Percentiles rank a stretch among this genome's conserved stretches.
Conservation (phyloP, 1,140 invertebrate species). For the Spodoptera frugiperda region DNA sequence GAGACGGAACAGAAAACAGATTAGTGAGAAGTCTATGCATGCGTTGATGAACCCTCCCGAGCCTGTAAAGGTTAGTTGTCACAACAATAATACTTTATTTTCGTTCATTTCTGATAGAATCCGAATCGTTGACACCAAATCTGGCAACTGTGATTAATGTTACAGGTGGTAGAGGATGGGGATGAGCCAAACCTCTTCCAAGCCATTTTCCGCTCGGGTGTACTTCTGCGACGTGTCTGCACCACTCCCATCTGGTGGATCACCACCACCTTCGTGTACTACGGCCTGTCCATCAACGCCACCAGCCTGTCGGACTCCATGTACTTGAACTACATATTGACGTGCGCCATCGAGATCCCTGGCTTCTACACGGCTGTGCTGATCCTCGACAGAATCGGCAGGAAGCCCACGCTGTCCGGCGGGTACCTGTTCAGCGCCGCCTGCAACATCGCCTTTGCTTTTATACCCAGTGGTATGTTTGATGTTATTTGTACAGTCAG, state of each 20-base stretch:
- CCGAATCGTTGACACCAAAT: neutral
- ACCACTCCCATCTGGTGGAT: slow-evolving; percentile 91
- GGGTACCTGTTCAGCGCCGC: slow-evolving; percentile 88
- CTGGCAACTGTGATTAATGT: neutral
- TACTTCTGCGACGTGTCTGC: slow-evolving; percentile 88
- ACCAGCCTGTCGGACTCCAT: slow-evolving; percentile 90
- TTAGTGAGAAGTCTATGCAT: slow-evolving; percentile 87
- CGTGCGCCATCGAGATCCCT: slow-evolving; percentile 90
- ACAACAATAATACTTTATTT: too few species aligned
- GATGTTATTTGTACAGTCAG: neutral
- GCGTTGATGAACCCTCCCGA: slow-evolving; percentile 63
- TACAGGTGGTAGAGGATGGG: neutral
- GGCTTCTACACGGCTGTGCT: slow-evolving; percentile 89
- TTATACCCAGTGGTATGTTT: slow-evolving; percentile 71
- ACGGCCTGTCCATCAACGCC: slow-evolving; percentile 93
- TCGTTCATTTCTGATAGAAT: too few species aligned
- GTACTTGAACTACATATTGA: slow-evolving; percentile 91
- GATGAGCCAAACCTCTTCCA: slow-evolving; percentile 73
- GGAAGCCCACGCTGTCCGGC: slow-evolving; percentile 87
- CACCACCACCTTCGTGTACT: slow-evolving; percentile 92
- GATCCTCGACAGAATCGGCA: slow-evolving; percentile 88
- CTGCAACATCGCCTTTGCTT: slow-evolving; percentile 79
- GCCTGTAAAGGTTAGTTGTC: neutral
- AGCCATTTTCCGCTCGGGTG: slow-evolving; percentile 86
- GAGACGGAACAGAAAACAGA: slow-evolving; percentile 88